Evolutionary conservation across 2,113 vertebrate species (phyloP).

Genomic region (Balaeniceps rex): DNA sequence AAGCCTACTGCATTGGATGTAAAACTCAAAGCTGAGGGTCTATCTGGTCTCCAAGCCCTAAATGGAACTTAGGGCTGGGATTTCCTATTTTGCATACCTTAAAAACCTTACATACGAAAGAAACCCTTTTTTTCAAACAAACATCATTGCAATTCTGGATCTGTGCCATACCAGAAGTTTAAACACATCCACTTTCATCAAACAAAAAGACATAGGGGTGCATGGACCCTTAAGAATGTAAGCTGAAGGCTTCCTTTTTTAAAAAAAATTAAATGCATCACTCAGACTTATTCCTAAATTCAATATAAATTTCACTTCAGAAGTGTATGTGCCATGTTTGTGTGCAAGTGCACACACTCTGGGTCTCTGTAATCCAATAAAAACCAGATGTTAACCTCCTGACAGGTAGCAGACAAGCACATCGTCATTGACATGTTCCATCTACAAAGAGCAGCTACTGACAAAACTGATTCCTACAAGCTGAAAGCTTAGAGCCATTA

Average conservation of each 20-base stretch:
- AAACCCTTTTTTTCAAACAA: background rate
- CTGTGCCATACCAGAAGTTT: background rate
- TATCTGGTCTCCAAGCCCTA: background rate
- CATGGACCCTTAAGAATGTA: background rate
- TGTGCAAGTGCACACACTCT: background rate
- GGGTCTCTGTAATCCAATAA: background rate
- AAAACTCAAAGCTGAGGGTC: background rate
- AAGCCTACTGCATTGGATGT: background rate
- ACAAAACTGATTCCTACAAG: background rate
- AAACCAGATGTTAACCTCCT: background rate
- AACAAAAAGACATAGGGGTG: background rate
- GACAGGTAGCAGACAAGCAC: background rate
- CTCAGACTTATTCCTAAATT: background rate
- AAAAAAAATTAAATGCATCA: background rate
- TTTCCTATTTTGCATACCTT: background rate
- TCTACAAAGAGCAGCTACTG: background rate
- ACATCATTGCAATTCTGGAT: background rate
- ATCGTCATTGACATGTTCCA: background rate
- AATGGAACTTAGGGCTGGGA: background rate
- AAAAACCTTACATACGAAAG: background rate
- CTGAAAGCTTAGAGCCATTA: background rate
- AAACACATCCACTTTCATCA: background rate
- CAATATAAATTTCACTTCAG: background rate
- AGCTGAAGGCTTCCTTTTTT: background rate
- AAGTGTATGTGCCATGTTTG: background rate